These are phyloP conservation scores for Stichodactyla mertensii DNA, from an alignment of 64 coral and sea anemone species.

Conservation along the genomic window DNA sequence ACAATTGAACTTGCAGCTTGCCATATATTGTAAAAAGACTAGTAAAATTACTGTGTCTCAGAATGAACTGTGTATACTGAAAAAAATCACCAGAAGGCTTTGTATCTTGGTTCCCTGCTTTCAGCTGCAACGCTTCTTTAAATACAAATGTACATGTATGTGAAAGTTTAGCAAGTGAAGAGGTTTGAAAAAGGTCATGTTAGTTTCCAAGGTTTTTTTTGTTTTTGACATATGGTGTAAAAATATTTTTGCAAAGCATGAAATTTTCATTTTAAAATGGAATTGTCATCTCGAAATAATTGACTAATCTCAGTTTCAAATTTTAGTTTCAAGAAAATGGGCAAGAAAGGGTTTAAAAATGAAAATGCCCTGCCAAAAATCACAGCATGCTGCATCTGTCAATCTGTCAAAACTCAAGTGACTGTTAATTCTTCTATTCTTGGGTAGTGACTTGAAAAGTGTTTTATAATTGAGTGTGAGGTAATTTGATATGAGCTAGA, in stretches of 20 bases:
- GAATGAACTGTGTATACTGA: too few relatives aligned
- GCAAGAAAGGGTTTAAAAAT: background rate
- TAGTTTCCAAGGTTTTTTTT: too few relatives aligned
- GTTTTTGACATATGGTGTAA: too few relatives aligned
- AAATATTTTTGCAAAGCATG: background rate
- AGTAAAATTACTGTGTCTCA: too few relatives aligned
- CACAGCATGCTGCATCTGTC: background rate
- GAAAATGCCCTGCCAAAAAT: background rate
- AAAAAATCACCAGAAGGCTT: too few relatives aligned
- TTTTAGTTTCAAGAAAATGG: background rate
- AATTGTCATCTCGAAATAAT: background rate
- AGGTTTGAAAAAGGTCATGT: too few relatives aligned
- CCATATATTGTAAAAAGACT: too few relatives aligned
- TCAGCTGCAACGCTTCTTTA: too few relatives aligned
- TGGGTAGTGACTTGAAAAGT: conserved; percentile 3
- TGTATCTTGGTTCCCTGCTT: too few relatives aligned
- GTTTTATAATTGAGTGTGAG: conserved; percentile 3
- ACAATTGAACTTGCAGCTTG: too few relatives aligned
- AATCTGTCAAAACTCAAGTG: background rate
- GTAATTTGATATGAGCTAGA: background rate
- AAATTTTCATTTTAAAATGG: background rate
- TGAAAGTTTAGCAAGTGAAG: too few relatives aligned
- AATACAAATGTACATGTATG: too few relatives aligned
- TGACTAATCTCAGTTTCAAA: background rate
- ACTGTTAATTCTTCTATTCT: background rate